phyloP scores from a whole-genome alignment of 1,140 invertebrate genomes.

The Drosophila cardini region DNA sequence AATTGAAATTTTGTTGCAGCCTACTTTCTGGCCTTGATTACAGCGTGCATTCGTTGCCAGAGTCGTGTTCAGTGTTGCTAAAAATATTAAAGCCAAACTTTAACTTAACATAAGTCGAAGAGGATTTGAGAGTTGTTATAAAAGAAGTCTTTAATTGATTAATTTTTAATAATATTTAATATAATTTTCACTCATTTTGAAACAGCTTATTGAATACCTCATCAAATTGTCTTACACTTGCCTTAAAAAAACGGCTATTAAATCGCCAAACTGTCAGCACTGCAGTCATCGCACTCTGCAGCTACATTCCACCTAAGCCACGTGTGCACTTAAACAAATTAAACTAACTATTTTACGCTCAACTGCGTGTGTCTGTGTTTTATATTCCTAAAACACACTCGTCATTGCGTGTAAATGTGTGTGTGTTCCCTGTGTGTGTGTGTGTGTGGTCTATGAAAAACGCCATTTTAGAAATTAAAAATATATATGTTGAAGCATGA shows the following conservation, averaged over 20 bases:
- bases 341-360: conserved; percentile 63
- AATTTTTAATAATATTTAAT: too few species aligned
- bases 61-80: neutral
- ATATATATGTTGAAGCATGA: conserved; percentile 51
- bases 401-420: conserved; percentile 4
- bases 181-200: too few species aligned
- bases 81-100: too few species aligned
- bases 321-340: conserved; percentile 75
- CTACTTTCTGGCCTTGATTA: conserved; percentile 44
- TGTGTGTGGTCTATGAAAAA: conserved; percentile 27
- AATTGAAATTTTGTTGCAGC: conserved; percentile 77
- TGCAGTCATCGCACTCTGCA: conserved; percentile 26
- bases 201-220: too few species aligned
- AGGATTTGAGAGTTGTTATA: too few species aligned
- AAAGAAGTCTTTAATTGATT: too few species aligned
- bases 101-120: too few species aligned
- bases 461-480: conserved; percentile 71
- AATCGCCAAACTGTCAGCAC: neutral
- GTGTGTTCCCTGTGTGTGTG: conserved; percentile 10
- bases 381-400: conserved; percentile 1
- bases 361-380: conserved; percentile 34
- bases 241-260: too few species aligned
- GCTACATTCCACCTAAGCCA: conserved; percentile 65
- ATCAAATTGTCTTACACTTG: too few species aligned
- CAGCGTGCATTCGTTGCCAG: conserved; percentile 7